Conservation (phyloP, 2,797 vertebrate species). For the Phataginus tricuspis region DNA sequence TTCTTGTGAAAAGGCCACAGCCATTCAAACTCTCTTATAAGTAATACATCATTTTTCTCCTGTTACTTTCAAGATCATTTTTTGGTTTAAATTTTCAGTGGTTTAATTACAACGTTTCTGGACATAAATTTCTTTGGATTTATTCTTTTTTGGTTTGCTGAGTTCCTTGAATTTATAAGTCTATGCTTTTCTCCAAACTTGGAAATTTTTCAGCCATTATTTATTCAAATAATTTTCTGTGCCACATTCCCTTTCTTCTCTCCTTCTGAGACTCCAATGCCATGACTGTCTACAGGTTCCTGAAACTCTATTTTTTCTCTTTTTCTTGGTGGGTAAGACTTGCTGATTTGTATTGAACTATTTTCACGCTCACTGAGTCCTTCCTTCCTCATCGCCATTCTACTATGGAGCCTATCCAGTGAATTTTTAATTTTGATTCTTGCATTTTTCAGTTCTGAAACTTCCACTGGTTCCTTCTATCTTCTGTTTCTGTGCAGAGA, state of each 20-base stretch:
- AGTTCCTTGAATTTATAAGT: background rate
- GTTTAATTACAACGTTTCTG: background rate
- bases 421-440: background rate
- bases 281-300: accelerated
- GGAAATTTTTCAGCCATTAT: background rate
- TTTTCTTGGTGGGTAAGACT: background rate
- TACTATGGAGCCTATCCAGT: background rate
- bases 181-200: background rate
- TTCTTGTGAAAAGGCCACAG: background rate
- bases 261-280: background rate
- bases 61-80: background rate
- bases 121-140: background rate
- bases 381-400: too few relatives aligned
- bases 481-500: background rate
- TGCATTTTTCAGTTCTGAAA: background rate
- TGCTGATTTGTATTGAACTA: background rate
- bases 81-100: background rate
- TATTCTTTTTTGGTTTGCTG: background rate
- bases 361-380: background rate
- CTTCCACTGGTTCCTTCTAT: background rate
- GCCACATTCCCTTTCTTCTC: accelerated
- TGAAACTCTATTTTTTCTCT: background rate
- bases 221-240: background rate
- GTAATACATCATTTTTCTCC: background rate
- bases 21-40: background rate